Evolutionary conservation across 2,888 invertebrate genomes (phyloP), one percentile per base, ranked within the genome.

Genomic region (Listrodromus nycthemerus): DNA sequence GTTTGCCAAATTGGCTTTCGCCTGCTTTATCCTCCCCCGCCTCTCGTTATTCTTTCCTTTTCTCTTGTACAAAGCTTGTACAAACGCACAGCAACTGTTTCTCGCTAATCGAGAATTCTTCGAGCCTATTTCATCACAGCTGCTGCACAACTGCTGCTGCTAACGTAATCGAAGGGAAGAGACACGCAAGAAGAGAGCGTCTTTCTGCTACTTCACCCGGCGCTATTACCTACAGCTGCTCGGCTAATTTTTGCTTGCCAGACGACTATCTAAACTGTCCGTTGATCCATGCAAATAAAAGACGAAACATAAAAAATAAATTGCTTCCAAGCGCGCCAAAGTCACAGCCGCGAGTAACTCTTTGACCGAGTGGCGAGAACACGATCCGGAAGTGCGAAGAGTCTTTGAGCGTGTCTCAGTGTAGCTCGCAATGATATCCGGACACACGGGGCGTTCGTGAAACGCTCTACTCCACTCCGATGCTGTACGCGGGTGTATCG

Each of bases 101-200:
- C 61, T 67, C 48, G 82, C 67, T 76, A 76, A 77, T 77, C 69
- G 65, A 77, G 73, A 74, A 84, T 84, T 79, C 78, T 71, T 82
- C 66, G 77, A 83, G 82, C 74, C 81, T 73, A 70, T 84, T 84
- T 84, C 84, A 71, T 81, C 84, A 80, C 69, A 75, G 65, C 70
- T 69, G 71, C 75, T 83, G 76, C 74, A 74, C 50, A 80, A 82
- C 76, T 75, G 74, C 24, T 74, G 33, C 76, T 66, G 75, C 55
- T 85, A 87, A 85, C 87, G 86, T 82, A 84, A 82, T 67, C 84
- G 74, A 83, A 85, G 86, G 74, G 80, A 86, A 84, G 86, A 86
- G 83, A 86, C 85, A 88, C 86, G 86, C 85, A 85, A 86, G 88
- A 88, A 86, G 87, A 88, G 87, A 87, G 74, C 75, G 84, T 84